phyloP scores from a whole-genome alignment of 2,888 invertebrate genomes.

The Pachliopta kotzebuea region DNA sequence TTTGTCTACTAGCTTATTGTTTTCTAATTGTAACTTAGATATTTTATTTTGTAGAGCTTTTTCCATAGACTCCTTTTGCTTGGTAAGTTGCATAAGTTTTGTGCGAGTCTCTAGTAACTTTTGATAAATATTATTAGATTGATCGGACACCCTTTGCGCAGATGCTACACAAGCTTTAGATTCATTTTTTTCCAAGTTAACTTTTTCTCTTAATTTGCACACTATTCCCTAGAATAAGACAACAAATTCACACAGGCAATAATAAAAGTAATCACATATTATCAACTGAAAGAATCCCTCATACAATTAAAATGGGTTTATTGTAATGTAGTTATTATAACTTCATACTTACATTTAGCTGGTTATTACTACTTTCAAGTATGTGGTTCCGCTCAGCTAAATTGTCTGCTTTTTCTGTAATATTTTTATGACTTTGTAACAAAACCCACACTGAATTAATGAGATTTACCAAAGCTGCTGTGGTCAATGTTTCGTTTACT shows the following conservation, averaged over 20 bases:
- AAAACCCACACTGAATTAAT: slow-evolving; percentile 64
- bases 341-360: slow-evolving; percentile 56
- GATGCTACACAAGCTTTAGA: slow-evolving; percentile 68
- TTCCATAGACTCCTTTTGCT: slow-evolving; percentile 65
- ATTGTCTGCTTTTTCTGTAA: slow-evolving; percentile 50
- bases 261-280: too few species aligned
- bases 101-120: slow-evolving; percentile 52
- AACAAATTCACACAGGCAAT: neutral
- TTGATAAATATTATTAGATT: slow-evolving; percentile 57
- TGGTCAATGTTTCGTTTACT: slow-evolving; percentile 43
- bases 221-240: slow-evolving; percentile 47
- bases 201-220: slow-evolving; percentile 53
- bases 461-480: slow-evolving; percentile 60
- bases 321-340: neutral
- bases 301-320: too few species aligned
- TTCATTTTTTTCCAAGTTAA: slow-evolving; percentile 62
- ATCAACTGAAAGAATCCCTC: too few species aligned
- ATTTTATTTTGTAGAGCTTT: slow-evolving; percentile 61
- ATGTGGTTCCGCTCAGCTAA: slow-evolving; percentile 62
- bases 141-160: slow-evolving; percentile 65
- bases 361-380: slow-evolving; percentile 63
- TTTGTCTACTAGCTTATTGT: slow-evolving; percentile 62
- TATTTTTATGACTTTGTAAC: slow-evolving; percentile 58
- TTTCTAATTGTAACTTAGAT: slow-evolving; percentile 57
- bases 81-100: slow-evolving; percentile 55